Percentiles rank a stretch among this genome's conserved stretches.
Conservation (phyloP, 2,113 vertebrate species). For the Pristiophorus japonicus region DNA sequence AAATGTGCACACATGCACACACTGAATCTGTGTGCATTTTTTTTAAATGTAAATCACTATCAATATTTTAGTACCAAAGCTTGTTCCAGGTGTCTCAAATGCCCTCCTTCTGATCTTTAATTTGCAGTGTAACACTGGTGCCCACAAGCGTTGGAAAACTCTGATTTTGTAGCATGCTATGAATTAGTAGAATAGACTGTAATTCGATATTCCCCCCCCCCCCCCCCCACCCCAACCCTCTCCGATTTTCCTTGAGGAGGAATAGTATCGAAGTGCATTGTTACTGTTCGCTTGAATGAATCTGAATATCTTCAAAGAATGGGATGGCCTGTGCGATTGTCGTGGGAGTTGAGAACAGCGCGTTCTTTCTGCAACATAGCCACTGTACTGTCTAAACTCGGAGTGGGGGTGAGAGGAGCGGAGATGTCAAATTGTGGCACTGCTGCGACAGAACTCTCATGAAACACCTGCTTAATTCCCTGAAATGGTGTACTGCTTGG, state of each 20-base stretch:
- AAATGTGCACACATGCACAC: not conserved
- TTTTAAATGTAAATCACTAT: not conserved
- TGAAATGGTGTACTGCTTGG: not conserved
- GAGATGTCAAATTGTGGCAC: not conserved
- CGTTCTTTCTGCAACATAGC: not conserved
- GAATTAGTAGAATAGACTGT: not conserved
- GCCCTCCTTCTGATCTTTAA: too few species aligned
- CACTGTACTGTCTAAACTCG: not conserved
- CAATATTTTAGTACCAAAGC: not conserved
- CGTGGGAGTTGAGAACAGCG: not conserved
- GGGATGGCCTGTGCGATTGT: not conserved
- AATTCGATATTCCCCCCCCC: not conserved
- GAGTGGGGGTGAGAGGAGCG: too few species aligned
- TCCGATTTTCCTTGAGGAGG: not conserved
- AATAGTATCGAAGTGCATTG: not conserved
- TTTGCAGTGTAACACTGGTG: not conserved
- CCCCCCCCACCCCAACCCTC: too few species aligned
- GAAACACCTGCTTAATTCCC: not conserved
- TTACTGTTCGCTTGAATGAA: not conserved
- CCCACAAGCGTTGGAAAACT: not conserved
- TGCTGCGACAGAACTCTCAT: not conserved
- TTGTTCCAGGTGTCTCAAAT: not conserved
- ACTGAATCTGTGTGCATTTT: not conserved
- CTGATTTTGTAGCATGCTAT: not conserved
- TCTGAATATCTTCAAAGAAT: not conserved